Percentiles rank a stretch among this genome's conserved stretches.
Conservation (phyloP, 2,113 vertebrate genomes). For the Antechinus flavipes region DNA sequence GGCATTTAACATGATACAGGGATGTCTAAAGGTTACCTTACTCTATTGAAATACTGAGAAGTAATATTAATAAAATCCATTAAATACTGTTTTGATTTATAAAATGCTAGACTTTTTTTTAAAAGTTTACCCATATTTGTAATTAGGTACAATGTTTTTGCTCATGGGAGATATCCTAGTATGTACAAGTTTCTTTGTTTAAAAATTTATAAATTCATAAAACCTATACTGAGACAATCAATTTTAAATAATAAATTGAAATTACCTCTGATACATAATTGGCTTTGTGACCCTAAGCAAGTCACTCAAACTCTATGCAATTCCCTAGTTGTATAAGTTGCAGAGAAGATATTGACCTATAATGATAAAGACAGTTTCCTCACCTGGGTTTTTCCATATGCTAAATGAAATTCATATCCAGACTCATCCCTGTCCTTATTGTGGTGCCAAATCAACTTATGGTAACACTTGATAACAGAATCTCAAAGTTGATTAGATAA, state of each 20-base stretch:
- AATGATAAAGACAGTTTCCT: neutral
- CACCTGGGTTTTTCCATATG: neutral
- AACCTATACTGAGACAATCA: neutral
- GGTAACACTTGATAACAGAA: neutral
- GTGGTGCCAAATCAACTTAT: neutral
- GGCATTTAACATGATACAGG: constrained; percentile 79
- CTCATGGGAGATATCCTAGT: constrained; percentile 18
- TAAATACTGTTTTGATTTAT: neutral
- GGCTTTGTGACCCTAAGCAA: neutral
- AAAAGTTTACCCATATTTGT: neutral
- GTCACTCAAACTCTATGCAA: neutral
- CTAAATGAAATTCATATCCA: neutral
- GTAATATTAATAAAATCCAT: neutral
- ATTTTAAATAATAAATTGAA: neutral
- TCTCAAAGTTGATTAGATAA: neutral
- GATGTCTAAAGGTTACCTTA: constrained; percentile 60
- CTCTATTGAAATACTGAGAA: neutral
- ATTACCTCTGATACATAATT: neutral
- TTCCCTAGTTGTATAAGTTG: neutral
- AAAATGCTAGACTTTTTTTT: neutral
- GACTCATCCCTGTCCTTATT: neutral
- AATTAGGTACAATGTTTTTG: neutral
- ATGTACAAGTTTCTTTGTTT: neutral
- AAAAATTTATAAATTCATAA: constrained; percentile 22
- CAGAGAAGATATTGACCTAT: neutral